Base-by-base conservation (phyloP, 2,888 invertebrate genomes). In the Psococerastis gibbosa region DNA sequence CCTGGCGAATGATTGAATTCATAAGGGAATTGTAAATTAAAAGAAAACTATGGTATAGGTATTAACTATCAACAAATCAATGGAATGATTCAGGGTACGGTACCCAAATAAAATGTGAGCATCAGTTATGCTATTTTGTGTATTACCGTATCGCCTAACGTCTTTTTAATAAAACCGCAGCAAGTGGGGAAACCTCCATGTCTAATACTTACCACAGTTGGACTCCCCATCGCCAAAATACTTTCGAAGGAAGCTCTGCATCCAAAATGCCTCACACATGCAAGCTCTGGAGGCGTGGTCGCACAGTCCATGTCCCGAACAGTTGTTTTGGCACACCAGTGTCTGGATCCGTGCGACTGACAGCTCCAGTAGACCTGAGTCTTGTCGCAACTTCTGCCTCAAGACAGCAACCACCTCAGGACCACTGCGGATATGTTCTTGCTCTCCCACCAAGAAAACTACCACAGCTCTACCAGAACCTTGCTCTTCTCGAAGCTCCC, bases 261-360 rank as follows among this genome's bases (percentile, higher is more conserved):
- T 92, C 94, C 94, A 94, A 67, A 92, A 92, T 16, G 89, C 83
- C 63, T 92, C 88, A 62, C 92, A 94, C 54, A 82, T 70, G 57
- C 92, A 94, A 44, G 75, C 70, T 53, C 91, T 71, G 4, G 83
- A 75, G 52, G 78, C 73, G 56, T 79, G 78, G 60, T 88, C 79
- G 64, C 94, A 94, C 27, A 71, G 70, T 43, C 94, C 94, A 62
- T 94, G 92, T 5, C 68, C 68, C 32, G 91, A 91, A 64, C 94
- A 94, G 60, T 82, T 71, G 64, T 89, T 89, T 55, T 92, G 89
- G 57, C 94, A 94, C 45, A 89, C 73, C 27, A 75, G 70, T 2
- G 91, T 84, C 55, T 88, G 81, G 44, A 91, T 70, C 50, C 73
- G 73, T 17, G 76, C 71, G 27, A 84, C 78, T n/a, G 77, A 74